Evolutionary conservation across 2,113 vertebrate genomes (phyloP), one percentile per base, ranked within the genome.

Genomic region (Alethe diademata): DNA sequence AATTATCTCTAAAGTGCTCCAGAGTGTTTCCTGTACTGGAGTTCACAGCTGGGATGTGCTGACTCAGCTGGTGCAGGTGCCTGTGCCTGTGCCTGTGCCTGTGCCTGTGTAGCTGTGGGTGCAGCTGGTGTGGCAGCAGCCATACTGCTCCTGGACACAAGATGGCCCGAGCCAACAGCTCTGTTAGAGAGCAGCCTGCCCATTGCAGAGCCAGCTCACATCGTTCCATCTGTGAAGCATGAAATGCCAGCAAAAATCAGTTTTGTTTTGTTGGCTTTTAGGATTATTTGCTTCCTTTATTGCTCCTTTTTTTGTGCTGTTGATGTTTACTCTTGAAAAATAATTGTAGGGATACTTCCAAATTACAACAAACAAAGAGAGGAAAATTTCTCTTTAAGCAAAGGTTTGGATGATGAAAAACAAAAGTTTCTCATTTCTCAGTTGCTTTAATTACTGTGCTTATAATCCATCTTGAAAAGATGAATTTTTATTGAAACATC

Each of bases 81-180:
- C 40, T 43, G 43, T 43, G 17, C 43, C 43, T 43, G 43, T 45
- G 43, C 43, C 43, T 43, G 43, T 43, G 43, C 43, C 42, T 43
- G 43, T 43, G 14, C 61, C 61, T 12, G 25, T 23, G 43, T 3
- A 25, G n/a, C 74, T 81, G 43, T 5, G 8, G 58, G 83, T 43
- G 56, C 61, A 26, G 16, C 22, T 51, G 24, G 24, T 0, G 0
- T 43, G 65, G 70, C 31, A 85, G 51, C 51, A 60, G 93, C 70
- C 5, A 0, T 86, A 7, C 90, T 95, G 88, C 82, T 92, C 80
- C 82, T 94, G 82, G 86, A 96, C 82, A 47, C 94, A 83, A 80
- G 92, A 76, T 94, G 92, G 90, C 85, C 78, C 0, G 74, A 95
- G 92, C 88, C 93, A 86, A 2, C 82, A 92, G 67, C 75, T 72